phyloP scores from a whole-genome alignment of 2,797 vertebrate genomes.

The Okamejei kenojei region DNA sequence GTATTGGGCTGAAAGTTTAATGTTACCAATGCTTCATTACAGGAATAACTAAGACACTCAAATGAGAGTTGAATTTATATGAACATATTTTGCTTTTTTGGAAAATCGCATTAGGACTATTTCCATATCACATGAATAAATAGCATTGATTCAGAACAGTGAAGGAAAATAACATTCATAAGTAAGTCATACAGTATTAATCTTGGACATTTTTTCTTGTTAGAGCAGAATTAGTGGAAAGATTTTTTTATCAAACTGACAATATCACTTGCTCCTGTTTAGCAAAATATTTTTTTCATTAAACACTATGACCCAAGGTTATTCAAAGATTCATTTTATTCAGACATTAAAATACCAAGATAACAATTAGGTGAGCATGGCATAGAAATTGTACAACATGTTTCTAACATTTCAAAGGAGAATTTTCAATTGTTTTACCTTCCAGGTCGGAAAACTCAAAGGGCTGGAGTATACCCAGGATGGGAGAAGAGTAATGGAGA shows the following conservation, averaged over 20 bases:
- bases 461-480: not conserved
- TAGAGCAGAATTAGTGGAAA: not conserved
- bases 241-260: not conserved
- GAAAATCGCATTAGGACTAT: not conserved
- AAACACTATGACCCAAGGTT: not conserved
- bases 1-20: not conserved
- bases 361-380: not conserved
- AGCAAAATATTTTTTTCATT: not conserved
- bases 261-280: not conserved
- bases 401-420: not conserved
- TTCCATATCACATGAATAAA: not conserved
- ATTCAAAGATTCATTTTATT: not conserved
- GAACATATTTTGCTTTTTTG: not conserved
- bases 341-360: not conserved
- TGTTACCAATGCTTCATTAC: not conserved
- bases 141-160: not conserved
- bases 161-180: constrained; percentile 7
- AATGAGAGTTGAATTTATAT: not conserved
- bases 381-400: not conserved
- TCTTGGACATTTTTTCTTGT: not conserved
- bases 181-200: not conserved
- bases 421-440: not conserved
- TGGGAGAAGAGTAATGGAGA: too few relatives aligned
- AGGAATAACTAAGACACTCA: not conserved
- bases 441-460: not conserved